phyloP scores from a whole-genome alignment of 2,888 invertebrate species.

The Pycnomerus fuliginosus region DNA sequence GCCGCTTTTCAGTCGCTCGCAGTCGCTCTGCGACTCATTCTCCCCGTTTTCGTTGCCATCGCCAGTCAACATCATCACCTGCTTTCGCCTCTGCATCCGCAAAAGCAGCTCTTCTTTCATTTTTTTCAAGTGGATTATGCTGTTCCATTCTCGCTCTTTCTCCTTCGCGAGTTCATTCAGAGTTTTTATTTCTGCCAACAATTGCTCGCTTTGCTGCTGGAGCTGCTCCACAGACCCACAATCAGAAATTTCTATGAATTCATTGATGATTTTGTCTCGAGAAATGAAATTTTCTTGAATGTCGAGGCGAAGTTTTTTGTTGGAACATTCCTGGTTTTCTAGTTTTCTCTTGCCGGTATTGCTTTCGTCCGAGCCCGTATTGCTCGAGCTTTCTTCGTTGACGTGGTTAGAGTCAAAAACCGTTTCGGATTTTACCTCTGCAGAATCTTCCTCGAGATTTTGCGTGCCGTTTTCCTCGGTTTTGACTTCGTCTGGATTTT shows the following conservation, averaged over 20 bases:
- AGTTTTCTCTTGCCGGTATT: constrained; percentile 22
- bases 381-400: constrained; percentile 32
- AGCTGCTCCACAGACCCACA: constrained; percentile 63
- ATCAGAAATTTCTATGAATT: constrained; percentile 64
- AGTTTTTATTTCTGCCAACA: constrained; percentile 67
- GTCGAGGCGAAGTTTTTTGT: constrained; percentile 45
- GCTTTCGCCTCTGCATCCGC: constrained; percentile 68
- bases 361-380: constrained; percentile 22
- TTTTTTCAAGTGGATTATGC: constrained; percentile 77
- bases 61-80: constrained; percentile 54
- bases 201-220: constrained; percentile 64
- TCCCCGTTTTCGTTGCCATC: constrained; percentile 37
- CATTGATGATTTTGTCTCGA: constrained; percentile 62
- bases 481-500: constrained; percentile 18
- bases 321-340: constrained; percentile 38
- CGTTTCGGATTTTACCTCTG: constrained; percentile 16
- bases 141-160: constrained; percentile 87
- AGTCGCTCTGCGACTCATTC: constrained; percentile 33
- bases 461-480: constrained; percentile 14
- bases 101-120: constrained; percentile 80
- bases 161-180: constrained; percentile 72
- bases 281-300: constrained; percentile 48
- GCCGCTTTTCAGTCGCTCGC: constrained; percentile 29
- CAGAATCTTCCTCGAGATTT: constrained; percentile 19
- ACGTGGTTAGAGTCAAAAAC: too few species aligned